Evolutionary conservation across 2,113 vertebrate species (phyloP).

Genomic region (Tautogolabrus adspersus): DNA sequence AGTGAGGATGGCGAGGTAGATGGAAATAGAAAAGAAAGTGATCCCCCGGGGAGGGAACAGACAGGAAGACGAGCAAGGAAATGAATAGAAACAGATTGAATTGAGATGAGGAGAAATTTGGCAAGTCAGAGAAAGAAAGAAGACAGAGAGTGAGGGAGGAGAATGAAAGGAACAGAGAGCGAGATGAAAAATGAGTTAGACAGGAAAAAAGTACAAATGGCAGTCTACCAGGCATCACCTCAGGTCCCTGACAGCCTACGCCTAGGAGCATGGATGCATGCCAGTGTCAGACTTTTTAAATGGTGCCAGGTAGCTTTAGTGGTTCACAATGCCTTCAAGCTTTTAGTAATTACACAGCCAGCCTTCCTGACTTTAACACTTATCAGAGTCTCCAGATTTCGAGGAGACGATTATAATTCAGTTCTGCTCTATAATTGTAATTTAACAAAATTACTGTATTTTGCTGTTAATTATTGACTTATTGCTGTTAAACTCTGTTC

Average conservation of each 20-base stretch:
- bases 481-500: background rate
- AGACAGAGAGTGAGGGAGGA: background rate
- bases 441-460: background rate
- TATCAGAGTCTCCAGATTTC: background rate
- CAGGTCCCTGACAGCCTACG: background rate
- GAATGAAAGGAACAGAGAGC: background rate
- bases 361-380: background rate
- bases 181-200: conserved; percentile 2
- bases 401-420: background rate
- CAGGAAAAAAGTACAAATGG: conserved; percentile 16
- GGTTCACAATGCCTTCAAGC: conserved; percentile 12
- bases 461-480: background rate
- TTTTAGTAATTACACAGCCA: conserved; percentile 26
- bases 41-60: conserved; percentile 5
- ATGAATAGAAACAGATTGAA: conserved; percentile 3
- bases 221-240: conserved; percentile 17
- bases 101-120: conserved; percentile 16
- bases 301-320: conserved; percentile 8
- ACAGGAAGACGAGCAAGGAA: background rate
- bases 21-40: background rate
- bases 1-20: background rate
- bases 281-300: conserved; percentile 18
- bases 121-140: background rate
- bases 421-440: background rate
- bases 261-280: conserved; percentile 6